Evolutionary conservation across 64 coral and sea anemone species (phyloP), one percentile per base, ranked within the genome.

Genomic region (Montipora cactus): DNA sequence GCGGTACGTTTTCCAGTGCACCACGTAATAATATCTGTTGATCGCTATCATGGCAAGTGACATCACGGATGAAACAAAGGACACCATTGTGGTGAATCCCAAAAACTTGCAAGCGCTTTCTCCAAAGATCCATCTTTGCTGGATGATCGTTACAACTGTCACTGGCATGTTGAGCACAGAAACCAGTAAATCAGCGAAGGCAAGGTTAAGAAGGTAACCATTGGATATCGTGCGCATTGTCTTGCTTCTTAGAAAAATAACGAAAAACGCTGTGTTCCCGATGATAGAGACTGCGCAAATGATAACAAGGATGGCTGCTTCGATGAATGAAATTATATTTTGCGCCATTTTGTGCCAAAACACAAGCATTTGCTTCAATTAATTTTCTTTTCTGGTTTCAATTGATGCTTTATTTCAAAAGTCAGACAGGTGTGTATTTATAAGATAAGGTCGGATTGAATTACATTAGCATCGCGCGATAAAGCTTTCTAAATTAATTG

Each of bases 21-120:
- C 92, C n/a, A 94, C 80, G 79, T 80, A 88, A 48, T 81, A 81
- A 51, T 89, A 94, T 50, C 92, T 45, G 64, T 94, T 88, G 28
- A 94, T 55, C 0, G 84, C 79, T 2, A 94, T 94, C 86, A 89
- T 81, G 7, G 75, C 79, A 2, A 94, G 62, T 19, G 71, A 81
- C 20, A 69, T 73, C 47, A 88, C 83, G 2, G 86, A 94, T 1
- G 85, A 47, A 49, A 89, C 68, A 16, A 94, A 94, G 0, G 92
- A 89, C 46, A 89, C 15, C 3, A 89, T 67, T 0, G 83, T 94
- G 1, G 88, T 53, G 20, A 88, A 89, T 14, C 92, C 92, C 16
- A 89, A 52, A 3, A 45, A 66, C 0, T 46, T 21, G 47, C 92
- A 94, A 66, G 78, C 61, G 0, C n/a, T 49, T 9, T 79, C 21